These are phyloP conservation scores for Amia ocellicauda DNA, from an alignment of 2,113 vertebrate species.

Conservation along the genomic window DNA sequence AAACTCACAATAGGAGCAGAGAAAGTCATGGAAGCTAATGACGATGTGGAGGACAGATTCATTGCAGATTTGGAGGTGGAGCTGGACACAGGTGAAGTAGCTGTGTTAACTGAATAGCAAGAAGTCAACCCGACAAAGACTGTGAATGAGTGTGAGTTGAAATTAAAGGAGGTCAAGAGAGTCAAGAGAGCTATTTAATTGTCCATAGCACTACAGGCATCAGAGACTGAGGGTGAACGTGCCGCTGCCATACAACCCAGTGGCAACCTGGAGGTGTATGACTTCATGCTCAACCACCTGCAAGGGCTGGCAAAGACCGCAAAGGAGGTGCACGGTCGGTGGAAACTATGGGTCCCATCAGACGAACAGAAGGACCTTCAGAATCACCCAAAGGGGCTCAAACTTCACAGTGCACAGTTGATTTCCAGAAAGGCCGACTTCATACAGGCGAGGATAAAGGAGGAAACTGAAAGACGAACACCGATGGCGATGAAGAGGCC, in stretches of 20 bases:
- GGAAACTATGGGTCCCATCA: slow-evolving; percentile 18
- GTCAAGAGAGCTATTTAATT: slow-evolving; percentile 6
- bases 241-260: background rate
- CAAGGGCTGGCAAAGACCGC: slow-evolving; percentile 7
- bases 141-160: slow-evolving; percentile 15
- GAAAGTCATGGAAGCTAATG: slow-evolving; percentile 13
- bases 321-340: slow-evolving; percentile 11
- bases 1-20: slow-evolving; percentile 11
- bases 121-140: slow-evolving; percentile 4
- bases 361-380: background rate
- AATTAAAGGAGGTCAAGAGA: slow-evolving; percentile 17
- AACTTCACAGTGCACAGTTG: background rate
- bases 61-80: slow-evolving; percentile 14
- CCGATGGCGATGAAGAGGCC: too few relatives aligned
- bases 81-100: slow-evolving; percentile 2
- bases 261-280: slow-evolving; percentile 12
- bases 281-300: slow-evolving; percentile 16
- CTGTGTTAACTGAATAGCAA: slow-evolving; percentile 19
- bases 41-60: slow-evolving; percentile 13
- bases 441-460: slow-evolving; percentile 12
- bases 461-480: slow-evolving; percentile 17
- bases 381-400: slow-evolving; percentile 1
- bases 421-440: slow-evolving; percentile 18
- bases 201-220: background rate
- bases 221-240: background rate